These are phyloP conservation scores for Macrotus californicus DNA, from an alignment of 2,113 vertebrate species.

Conservation along the genomic window DNA sequence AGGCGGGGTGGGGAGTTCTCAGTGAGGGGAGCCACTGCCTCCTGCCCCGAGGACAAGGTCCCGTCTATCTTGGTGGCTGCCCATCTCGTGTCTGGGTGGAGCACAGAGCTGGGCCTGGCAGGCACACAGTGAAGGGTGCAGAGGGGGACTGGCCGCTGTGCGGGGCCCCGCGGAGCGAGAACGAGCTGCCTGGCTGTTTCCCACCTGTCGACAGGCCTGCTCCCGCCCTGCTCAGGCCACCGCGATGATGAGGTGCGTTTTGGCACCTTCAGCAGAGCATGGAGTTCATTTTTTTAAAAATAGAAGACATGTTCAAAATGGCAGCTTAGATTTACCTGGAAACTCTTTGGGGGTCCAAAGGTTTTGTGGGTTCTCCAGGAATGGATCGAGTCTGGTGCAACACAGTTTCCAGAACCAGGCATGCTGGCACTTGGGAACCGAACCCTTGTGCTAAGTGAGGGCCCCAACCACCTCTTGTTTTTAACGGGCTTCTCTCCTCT, in stretches of 20 bases:
- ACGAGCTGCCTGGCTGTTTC: not conserved
- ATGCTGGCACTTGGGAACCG: not conserved
- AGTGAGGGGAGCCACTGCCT: too few relatives aligned
- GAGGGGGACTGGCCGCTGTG: too few relatives aligned
- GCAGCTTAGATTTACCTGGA: not conserved
- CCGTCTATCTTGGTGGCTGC: too few relatives aligned
- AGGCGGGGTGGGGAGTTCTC: too few relatives aligned
- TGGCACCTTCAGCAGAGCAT: not conserved
- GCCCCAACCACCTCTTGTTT: not conserved
- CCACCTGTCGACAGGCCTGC: not conserved
- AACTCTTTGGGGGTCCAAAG: not conserved
- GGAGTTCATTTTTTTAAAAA: slow-evolving; percentile 1
- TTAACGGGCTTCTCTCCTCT: not conserved
- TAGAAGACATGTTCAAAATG: not conserved
- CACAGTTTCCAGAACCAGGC: not conserved
- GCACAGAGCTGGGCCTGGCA: too few relatives aligned
- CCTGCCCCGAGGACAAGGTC: too few relatives aligned
- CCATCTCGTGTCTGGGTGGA: too few relatives aligned
- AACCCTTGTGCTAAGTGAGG: not conserved
- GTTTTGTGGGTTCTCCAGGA: not conserved
- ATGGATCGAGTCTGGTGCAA: not conserved
- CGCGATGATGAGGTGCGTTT: not conserved
- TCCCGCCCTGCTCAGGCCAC: not conserved
- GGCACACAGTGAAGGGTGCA: not conserved
- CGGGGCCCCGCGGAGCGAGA: not conserved